Conservation (phyloP, 2,888 invertebrate species). For the Phaedon cochleariae region DNA sequence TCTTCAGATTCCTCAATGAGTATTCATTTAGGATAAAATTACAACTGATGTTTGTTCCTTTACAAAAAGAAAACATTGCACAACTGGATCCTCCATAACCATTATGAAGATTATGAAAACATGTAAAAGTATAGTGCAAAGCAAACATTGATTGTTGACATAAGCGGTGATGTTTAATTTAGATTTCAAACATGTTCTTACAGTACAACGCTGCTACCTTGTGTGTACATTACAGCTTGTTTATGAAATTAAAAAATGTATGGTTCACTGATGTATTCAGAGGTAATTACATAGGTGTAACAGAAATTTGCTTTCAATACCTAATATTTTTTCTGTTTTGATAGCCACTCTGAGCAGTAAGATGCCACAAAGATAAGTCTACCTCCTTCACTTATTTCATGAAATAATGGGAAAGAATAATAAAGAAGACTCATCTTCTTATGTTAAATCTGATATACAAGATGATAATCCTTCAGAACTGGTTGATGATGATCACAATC, state of each 20-base stretch:
- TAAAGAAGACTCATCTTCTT: conserved; percentile 28
- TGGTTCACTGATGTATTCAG: conserved; percentile 27
- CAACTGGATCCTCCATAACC: conserved; percentile 16
- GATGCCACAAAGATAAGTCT: conserved; percentile 18
- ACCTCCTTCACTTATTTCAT: background rate
- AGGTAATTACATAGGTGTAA: conserved; percentile 31
- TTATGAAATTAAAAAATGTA: conserved; percentile 35
- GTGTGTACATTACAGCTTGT: conserved; percentile 36
- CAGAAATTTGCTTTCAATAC: conserved; percentile 10
- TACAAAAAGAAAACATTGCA: background rate
- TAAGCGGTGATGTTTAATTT: conserved; percentile 55
- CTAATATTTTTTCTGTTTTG: background rate
- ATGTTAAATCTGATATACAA: conserved; percentile 44
- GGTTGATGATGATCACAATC: conserved; percentile 62
- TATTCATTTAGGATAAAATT: no score
- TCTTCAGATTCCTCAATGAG: no score
- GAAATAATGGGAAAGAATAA: conserved; percentile 2
- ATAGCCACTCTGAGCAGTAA: background rate
- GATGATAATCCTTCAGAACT: conserved; percentile 57
- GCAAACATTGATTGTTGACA: conserved; percentile 55
- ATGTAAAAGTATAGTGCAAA: conserved; percentile 46
- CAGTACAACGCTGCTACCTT: conserved; percentile 38
- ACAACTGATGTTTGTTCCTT: no score
- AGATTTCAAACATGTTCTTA: conserved; percentile 55
- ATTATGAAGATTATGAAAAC: conserved; percentile 36